Percentiles rank a stretch among this genome's conserved stretches.
Evolutionary conservation across 2,888 invertebrate genomes (phyloP).

Genomic region (Reticulitermes lucifugus): DNA sequence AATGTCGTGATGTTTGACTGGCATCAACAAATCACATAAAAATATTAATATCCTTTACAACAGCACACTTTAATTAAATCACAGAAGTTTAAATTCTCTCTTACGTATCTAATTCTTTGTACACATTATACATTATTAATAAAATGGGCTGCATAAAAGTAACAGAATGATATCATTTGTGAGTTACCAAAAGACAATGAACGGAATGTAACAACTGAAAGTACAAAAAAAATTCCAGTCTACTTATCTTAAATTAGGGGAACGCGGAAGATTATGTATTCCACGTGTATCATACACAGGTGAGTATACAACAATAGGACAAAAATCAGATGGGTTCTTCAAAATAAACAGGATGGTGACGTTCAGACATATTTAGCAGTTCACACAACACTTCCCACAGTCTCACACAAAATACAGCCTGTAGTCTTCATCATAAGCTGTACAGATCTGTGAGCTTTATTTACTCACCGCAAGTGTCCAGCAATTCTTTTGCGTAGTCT

Average conservation of each 20-base stretch:
- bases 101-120: neutral
- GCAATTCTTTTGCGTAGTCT: neutral
- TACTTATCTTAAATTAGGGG: neutral
- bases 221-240: neutral
- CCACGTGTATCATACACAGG: neutral
- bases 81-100: neutral
- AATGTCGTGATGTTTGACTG: neutral
- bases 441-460: neutral
- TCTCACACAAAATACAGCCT: neutral
- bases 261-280: neutral
- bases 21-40: neutral
- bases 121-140: slow-evolving; percentile 11
- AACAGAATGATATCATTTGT: neutral
- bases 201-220: slow-evolving; percentile 3
- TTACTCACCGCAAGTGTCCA: neutral
- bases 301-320: neutral
- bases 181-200: neutral
- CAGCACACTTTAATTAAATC: neutral
- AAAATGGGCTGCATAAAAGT: neutral
- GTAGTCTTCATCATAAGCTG: neutral
- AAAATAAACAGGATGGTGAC: neutral
- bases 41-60: neutral
- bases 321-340: neutral
- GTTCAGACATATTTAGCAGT: neutral
- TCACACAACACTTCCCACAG: neutral